These are phyloP conservation scores for Ariopsis seemanni DNA, from an alignment of 2,113 vertebrate genomes.

Conservation along the genomic window DNA sequence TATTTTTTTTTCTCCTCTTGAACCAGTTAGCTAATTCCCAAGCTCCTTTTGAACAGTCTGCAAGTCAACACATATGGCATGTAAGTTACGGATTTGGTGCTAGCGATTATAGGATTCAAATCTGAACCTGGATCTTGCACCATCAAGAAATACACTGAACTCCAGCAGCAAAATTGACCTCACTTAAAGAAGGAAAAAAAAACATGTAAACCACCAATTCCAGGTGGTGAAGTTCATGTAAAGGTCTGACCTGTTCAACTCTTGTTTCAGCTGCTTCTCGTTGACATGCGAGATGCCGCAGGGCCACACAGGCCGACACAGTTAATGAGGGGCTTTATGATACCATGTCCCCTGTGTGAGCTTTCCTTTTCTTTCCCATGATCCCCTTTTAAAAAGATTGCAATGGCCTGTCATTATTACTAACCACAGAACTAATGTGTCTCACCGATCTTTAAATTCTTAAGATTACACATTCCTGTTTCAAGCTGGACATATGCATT, in stretches of 20 bases:
- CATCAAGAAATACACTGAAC: neutral
- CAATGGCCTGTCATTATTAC: slow-evolving; percentile 28
- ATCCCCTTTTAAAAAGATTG: slow-evolving; percentile 22
- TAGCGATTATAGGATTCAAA: slow-evolving; percentile 2
- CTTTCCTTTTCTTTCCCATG: slow-evolving; percentile 6
- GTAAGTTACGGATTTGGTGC: neutral
- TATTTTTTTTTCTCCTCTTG: neutral
- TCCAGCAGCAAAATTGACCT: neutral
- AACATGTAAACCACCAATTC: neutral
- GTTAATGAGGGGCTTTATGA: slow-evolving; percentile 19
- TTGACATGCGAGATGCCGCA: slow-evolving; percentile 40
- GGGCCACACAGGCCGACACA: slow-evolving; percentile 30
- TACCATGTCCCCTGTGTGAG: slow-evolving; percentile 30
- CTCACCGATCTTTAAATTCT: neutral
- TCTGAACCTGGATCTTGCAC: neutral
- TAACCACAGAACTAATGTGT: neutral
- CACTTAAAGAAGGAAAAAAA: neutral
- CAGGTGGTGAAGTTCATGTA: neutral
- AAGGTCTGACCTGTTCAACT: slow-evolving; percentile 29
- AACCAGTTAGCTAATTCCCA: neutral
- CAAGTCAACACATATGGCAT: neutral
- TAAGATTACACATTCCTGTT: neutral
- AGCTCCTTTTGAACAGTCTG: neutral
- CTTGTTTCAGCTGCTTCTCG: slow-evolving; percentile 40
- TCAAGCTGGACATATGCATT: neutral